Evolutionary conservation across 2,888 invertebrate species (phyloP).

Genomic region (Yponomeuta evonymella): DNA sequence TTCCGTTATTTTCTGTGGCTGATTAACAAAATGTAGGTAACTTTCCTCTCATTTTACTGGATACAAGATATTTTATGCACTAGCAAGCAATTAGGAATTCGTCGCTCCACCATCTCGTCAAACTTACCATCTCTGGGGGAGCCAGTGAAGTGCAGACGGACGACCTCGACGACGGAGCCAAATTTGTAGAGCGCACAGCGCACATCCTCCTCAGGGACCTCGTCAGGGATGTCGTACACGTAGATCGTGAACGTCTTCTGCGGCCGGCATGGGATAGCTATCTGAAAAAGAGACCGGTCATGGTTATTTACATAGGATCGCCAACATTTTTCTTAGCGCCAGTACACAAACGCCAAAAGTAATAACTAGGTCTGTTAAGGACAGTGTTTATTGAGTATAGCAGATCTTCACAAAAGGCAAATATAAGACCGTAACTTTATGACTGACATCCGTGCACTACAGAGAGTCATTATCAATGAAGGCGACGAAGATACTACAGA

Average conservation of each 20-base stretch:
- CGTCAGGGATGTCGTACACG: conserved; percentile 89
- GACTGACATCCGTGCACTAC: no score
- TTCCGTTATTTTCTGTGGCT: no score
- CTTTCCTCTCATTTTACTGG: background rate
- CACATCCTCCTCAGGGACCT: conserved; percentile 90
- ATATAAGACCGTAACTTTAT: no score
- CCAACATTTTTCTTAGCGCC: background rate
- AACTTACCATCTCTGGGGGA: conserved; percentile 62
- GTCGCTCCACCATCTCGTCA: conserved; percentile 27
- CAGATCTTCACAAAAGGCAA: no score
- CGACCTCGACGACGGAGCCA: conserved; percentile 87
- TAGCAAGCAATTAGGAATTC: background rate
- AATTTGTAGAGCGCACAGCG: conserved; percentile 88
- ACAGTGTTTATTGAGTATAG: no score
- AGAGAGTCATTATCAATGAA: no score
- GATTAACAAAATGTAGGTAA: no score
- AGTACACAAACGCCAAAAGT: no score
- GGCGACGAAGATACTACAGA: no score
- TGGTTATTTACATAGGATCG: background rate
- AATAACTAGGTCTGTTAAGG: no score
- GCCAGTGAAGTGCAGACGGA: conserved; percentile 76
- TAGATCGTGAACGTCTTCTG: conserved; percentile 91
- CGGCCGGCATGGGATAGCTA: conserved; percentile 89
- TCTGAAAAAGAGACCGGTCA: conserved; percentile 55
- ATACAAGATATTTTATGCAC: no score